Conservation (phyloP, 2,113 vertebrate genomes). For the Halichoerus grypus region DNA sequence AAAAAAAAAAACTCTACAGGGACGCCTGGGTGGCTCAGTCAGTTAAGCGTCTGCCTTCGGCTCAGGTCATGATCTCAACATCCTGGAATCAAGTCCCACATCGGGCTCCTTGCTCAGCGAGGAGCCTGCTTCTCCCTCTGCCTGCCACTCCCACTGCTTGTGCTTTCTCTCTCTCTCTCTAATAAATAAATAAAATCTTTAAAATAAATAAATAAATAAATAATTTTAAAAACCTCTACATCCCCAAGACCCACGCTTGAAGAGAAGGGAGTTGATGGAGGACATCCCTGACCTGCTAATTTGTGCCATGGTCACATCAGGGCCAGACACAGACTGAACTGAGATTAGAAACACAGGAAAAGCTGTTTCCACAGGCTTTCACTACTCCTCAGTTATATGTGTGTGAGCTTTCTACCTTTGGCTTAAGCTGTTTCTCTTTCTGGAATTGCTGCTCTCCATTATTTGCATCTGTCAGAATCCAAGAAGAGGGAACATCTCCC, state of each 20-base stretch:
- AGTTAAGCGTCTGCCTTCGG: no score
- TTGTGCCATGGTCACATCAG: not conserved
- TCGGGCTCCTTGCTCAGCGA: no score
- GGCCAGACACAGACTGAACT: not conserved
- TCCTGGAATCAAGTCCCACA: no score
- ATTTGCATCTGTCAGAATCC: not conserved
- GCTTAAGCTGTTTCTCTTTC: slow-evolving; percentile 4
- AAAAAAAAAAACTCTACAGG: not conserved
- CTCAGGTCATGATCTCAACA: no score
- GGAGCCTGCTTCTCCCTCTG: no score
- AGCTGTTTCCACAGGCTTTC: not conserved
- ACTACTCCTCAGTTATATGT: not conserved
- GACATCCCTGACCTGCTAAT: not conserved
- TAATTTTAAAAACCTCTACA: not conserved
- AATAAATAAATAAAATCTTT: no score
- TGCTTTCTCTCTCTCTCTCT: no score
- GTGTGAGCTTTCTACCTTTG: not conserved
- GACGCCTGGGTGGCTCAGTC: no score
- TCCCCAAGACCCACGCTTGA: not conserved
- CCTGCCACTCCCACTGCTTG: no score
- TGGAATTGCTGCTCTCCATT: slow-evolving; percentile 18
- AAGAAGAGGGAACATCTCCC: not conserved
- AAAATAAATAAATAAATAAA: no score
- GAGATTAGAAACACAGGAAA: not conserved
- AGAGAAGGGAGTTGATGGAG: not conserved